Percentiles rank a stretch among this genome's conserved stretches.
These are phyloP conservation scores for Platorchestia sp. DNA, from an alignment of 1,140 invertebrate genomes.

Conservation along the genomic window DNA sequence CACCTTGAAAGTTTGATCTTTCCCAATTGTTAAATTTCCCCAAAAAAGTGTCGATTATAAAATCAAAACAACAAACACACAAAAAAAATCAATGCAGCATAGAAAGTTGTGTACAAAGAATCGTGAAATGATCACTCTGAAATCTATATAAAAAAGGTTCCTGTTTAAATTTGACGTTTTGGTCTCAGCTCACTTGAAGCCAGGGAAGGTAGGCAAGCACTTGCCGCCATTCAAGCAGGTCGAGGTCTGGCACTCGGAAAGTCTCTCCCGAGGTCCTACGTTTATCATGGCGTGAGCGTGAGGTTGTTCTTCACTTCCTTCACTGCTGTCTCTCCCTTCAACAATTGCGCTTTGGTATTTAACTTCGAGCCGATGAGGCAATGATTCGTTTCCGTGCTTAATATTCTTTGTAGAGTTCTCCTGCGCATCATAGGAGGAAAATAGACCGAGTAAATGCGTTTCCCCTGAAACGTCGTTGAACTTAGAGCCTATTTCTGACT, in stretches of 20 bases:
- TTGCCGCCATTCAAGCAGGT: neutral
- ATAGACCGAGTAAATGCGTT: neutral
- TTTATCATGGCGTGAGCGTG: slow-evolving; percentile 18
- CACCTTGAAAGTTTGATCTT: neutral
- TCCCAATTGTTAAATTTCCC: neutral
- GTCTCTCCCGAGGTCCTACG: neutral
- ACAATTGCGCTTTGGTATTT: neutral
- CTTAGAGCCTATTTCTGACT: neutral
- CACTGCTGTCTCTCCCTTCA: neutral
- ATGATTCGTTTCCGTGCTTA: neutral
- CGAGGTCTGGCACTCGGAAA: neutral
- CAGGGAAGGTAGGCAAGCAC: neutral
- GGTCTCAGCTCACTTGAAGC: neutral
- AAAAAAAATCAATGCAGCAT: too few relatives aligned
- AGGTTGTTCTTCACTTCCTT: neutral
- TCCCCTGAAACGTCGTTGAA: neutral
- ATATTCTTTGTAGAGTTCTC: neutral
- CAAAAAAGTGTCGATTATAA: too few relatives aligned
- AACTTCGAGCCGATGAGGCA: neutral
- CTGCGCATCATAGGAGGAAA: neutral
- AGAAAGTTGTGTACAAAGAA: too few relatives aligned
- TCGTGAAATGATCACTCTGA: too few relatives aligned
- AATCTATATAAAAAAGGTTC: neutral
- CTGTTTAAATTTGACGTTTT: neutral
- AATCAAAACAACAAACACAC: too few relatives aligned